Percentiles rank a stretch among this genome's conserved stretches.
These are phyloP conservation scores for Leucophora obtusa DNA, from an alignment of 2,888 invertebrate genomes.

Conservation along the genomic window DNA sequence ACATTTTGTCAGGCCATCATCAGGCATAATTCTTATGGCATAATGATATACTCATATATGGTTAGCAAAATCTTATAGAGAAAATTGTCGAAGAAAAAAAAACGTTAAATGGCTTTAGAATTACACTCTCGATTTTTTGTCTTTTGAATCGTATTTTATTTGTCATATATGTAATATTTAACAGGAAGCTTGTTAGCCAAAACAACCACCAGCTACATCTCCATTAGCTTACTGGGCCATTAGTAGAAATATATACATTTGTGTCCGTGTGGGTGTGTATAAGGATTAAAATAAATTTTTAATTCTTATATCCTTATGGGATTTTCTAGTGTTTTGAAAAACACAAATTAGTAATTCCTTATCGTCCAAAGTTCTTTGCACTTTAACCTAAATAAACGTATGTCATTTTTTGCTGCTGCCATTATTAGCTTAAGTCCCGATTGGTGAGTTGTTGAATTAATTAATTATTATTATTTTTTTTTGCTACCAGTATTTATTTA, in stretches of 20 bases:
- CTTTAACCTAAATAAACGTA: constrained; percentile 48
- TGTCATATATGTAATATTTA: constrained; percentile 1
- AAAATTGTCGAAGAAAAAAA: not conserved
- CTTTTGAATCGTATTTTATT: constrained; percentile 5
- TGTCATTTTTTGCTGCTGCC: not conserved
- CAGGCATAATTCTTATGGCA: not conserved
- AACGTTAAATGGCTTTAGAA: constrained; percentile 25
- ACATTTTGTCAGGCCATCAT: not conserved
- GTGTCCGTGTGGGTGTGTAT: constrained; percentile 7
- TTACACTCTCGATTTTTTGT: constrained; percentile 45
- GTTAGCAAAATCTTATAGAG: not conserved
- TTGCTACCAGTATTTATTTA: not conserved
- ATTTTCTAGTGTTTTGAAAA: not conserved
- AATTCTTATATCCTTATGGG: constrained; percentile 2
- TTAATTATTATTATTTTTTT: not conserved
- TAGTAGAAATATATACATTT: constrained; percentile 2
- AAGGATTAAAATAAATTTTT: not conserved
- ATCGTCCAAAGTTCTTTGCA: constrained; percentile 52
- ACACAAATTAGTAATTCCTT: constrained; percentile 18
- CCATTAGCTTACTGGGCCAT: constrained; percentile 26
- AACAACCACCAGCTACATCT: constrained; percentile 3
- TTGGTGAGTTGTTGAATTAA: not conserved
- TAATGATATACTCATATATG: not conserved
- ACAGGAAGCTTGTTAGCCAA: constrained; percentile 57
- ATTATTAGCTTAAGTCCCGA: not conserved